Conservation (phyloP, 1,140 invertebrate genomes). For the Subanguina moxae region DNA sequence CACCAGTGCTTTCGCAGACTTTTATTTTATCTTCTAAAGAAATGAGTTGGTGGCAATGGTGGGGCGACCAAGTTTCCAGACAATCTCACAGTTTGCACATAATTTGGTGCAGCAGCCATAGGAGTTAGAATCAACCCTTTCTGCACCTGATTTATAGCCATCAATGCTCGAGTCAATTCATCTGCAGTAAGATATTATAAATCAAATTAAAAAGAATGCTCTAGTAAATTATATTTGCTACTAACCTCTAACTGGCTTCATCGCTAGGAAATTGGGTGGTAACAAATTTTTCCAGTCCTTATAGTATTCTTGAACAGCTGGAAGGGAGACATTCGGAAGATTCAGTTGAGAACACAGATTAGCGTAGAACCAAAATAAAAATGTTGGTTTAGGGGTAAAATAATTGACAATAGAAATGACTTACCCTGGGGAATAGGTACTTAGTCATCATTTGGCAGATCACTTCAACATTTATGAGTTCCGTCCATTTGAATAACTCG, state of each 20-base stretch:
- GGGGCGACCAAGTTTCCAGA: no score
- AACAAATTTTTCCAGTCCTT: slow-evolving; percentile 43
- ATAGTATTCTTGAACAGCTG: slow-evolving; percentile 45
- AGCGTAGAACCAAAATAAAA: slow-evolving; percentile 49
- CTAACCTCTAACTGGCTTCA: slow-evolving; percentile 36
- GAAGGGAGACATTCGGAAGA: slow-evolving; percentile 18
- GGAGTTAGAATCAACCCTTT: neutral
- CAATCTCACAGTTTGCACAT: no score
- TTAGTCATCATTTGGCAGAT: slow-evolving; percentile 47
- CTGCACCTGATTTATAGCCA: slow-evolving; percentile 10
- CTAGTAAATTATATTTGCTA: neutral
- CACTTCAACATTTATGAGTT: slow-evolving; percentile 38
- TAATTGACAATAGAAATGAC: slow-evolving; percentile 17
- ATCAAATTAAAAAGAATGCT: no score
- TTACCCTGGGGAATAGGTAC: slow-evolving; percentile 50
- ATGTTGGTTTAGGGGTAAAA: no score
- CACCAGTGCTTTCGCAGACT: no score
- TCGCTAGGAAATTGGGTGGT: slow-evolving; percentile 26
- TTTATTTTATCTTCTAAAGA: no score
- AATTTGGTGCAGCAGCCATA: no score
- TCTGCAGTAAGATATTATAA: no score
- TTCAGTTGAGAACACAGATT: slow-evolving; percentile 37
- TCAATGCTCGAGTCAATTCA: slow-evolving; percentile 2
- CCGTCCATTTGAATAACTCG: slow-evolving; percentile 46
- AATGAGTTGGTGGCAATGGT: no score